phyloP scores from a whole-genome alignment of 2,888 invertebrate genomes.

The Phanerotoma sp. region DNA sequence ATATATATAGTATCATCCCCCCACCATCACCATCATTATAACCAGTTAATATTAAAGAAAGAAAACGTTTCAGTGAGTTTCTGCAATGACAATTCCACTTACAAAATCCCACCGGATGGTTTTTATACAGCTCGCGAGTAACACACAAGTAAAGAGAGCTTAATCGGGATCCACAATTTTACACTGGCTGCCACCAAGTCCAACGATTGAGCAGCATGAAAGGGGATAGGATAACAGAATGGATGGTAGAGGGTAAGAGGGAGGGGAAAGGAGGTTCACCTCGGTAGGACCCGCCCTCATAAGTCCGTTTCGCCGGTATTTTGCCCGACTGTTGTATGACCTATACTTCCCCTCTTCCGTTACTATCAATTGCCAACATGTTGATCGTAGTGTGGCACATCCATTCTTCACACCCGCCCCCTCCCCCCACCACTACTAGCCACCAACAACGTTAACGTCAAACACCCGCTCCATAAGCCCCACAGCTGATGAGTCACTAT shows the following conservation, averaged over 20 bases:
- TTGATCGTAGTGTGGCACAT: conserved; percentile 24
- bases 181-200: background rate
- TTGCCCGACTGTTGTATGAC: conserved; percentile 26
- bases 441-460: conserved; percentile 21
- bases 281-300: conserved; percentile 8
- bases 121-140: no score
- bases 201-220: background rate
- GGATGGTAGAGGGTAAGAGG: conserved; percentile 13
- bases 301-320: conserved; percentile 4
- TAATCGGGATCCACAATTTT: no score
- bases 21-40: no score
- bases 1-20: no score
- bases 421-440: conserved; percentile 35
- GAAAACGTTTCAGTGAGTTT: background rate
- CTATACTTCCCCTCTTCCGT: conserved; percentile 30
- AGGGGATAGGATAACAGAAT: conserved; percentile 11
- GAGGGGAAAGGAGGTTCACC: conserved; percentile 20
- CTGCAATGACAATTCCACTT: background rate
- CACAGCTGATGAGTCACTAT: conserved; percentile 56
- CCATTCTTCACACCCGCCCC: conserved; percentile 23
- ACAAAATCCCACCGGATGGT: background rate
- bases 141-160: no score
- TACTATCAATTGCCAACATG: conserved; percentile 15
- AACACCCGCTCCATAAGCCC: conserved; percentile 35
- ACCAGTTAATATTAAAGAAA: no score